phyloP scores from a whole-genome alignment of 2,888 invertebrate genomes.

The Lasioglossum villosulum region DNA sequence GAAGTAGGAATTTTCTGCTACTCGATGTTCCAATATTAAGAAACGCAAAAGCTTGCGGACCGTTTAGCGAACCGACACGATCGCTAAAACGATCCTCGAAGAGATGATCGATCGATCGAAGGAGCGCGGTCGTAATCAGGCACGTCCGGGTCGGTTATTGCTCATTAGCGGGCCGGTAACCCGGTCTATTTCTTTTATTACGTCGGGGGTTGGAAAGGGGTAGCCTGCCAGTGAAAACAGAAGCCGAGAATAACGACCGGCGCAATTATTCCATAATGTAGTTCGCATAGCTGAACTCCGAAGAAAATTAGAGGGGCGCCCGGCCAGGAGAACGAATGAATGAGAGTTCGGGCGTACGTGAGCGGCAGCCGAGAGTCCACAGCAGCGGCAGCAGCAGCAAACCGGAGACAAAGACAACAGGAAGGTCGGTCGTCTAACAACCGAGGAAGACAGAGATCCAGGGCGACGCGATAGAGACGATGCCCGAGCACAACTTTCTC shows the following conservation, averaged over 20 bases:
- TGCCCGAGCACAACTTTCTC: slow-evolving; percentile 77
- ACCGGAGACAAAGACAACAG: slow-evolving; percentile 53
- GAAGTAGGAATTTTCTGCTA: background rate
- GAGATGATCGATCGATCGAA: background rate
- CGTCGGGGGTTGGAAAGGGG: slow-evolving; percentile 63
- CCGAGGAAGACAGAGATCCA: slow-evolving; percentile 46
- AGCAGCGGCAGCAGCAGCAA: slow-evolving; percentile 4
- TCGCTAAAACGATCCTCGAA: too few relatives aligned
- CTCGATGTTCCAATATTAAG: background rate
- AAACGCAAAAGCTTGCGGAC: too few relatives aligned
- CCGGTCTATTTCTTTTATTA: slow-evolving; percentile 62
- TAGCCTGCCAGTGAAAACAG: slow-evolving; percentile 70
- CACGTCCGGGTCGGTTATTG: background rate
- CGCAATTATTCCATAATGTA: slow-evolving; percentile 82
- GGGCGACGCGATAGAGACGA: slow-evolving; percentile 51
- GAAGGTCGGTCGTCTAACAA: slow-evolving; percentile 36
- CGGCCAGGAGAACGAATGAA: slow-evolving; percentile 67
- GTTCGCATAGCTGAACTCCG: slow-evolving; percentile 80
- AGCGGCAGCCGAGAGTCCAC: slow-evolving; percentile 41
- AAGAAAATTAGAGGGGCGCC: slow-evolving; percentile 80
- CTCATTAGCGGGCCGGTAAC: slow-evolving; percentile 16
- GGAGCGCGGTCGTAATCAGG: background rate
- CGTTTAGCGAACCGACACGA: too few relatives aligned
- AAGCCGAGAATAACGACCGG: slow-evolving; percentile 74
- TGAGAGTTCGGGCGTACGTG: slow-evolving; percentile 71